Evolutionary conservation across 2,797 vertebrate species (phyloP), one percentile per base, ranked within the genome.

Genomic region (Mus caroli): DNA sequence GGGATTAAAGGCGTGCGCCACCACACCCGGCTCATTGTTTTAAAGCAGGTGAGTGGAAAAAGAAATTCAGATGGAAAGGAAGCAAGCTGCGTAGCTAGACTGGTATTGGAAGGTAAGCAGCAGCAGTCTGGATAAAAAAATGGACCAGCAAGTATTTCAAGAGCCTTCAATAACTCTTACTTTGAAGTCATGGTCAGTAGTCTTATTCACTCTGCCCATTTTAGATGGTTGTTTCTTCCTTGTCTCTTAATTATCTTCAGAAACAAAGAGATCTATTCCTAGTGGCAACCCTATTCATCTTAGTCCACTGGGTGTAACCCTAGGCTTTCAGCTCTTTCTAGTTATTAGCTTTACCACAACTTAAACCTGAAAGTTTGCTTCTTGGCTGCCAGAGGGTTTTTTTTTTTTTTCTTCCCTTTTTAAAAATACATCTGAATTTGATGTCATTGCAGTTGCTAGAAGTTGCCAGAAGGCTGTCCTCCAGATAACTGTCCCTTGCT

Each of bases 381-480:
- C 82, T 94, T 93, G 94, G 78, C 52, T 92, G 82, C 71, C 52
- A 88, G 76, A 91, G 87, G 86, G 84, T 34, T 92, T 71, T 94
- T 43, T 40, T 34, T 90, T 91, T 50, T 89, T 92, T 26, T 88
- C 88, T 50, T 89, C 90, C 94, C 82, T 43, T 60, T 83, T 43
- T 5, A 7, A 67, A 67, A 58, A 71, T 85, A 95, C 78, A 95
- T 94, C 56, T 93, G 60, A 97, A 93, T 97, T 94, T 91, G 82
- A 96, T 95, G 92, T 40, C 69, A 98, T 31, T 97, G 97, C 95
- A 96, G 97, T 96, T 97, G 83, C 71, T 92, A 83, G 78, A 97
- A 96, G 86, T 77, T 97, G 97, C 97, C 97, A 97, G 92, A 97
- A 97, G 96, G 94, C 94, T 97, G 90, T 91, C 96, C 96, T 97